phyloP scores from a whole-genome alignment of 2,113 vertebrate genomes.

The Ciconia boyciana region DNA sequence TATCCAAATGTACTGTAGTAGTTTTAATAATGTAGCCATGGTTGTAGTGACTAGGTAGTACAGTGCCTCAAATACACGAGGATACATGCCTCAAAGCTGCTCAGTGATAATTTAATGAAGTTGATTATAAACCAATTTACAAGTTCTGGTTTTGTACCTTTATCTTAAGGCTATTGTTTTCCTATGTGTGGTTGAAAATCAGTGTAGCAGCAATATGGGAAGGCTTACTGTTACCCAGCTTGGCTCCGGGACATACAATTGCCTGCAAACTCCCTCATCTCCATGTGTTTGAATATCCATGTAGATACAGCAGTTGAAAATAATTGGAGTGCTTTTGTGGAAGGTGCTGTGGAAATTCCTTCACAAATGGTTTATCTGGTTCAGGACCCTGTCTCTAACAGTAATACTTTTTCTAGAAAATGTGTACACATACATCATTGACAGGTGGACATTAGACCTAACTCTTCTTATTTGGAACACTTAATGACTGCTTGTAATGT shows the following conservation, averaged over 20 bases:
- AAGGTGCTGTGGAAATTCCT: neutral
- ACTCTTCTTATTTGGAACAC: neutral
- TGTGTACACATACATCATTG: neutral
- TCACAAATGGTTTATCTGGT: neutral
- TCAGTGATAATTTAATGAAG: neutral
- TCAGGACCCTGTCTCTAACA: neutral
- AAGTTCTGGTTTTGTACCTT: neutral
- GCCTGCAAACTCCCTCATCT: neutral
- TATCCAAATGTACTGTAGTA: neutral
- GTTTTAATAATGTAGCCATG: neutral
- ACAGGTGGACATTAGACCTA: neutral
- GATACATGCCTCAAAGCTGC: neutral
- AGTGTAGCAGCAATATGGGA: neutral
- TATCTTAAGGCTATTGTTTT: neutral
- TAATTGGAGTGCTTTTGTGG: neutral
- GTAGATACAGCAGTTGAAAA: neutral
- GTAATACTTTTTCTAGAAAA: neutral
- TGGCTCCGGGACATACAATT: neutral
- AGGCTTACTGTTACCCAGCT: neutral
- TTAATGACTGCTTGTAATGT: neutral
- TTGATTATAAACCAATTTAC: neutral
- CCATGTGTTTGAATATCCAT: neutral
- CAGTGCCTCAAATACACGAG: neutral
- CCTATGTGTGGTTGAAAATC: neutral
- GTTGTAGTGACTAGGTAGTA: neutral